These are phyloP conservation scores for Nothocercus julius DNA, from an alignment of 2,113 vertebrate genomes.

Conservation along the genomic window DNA sequence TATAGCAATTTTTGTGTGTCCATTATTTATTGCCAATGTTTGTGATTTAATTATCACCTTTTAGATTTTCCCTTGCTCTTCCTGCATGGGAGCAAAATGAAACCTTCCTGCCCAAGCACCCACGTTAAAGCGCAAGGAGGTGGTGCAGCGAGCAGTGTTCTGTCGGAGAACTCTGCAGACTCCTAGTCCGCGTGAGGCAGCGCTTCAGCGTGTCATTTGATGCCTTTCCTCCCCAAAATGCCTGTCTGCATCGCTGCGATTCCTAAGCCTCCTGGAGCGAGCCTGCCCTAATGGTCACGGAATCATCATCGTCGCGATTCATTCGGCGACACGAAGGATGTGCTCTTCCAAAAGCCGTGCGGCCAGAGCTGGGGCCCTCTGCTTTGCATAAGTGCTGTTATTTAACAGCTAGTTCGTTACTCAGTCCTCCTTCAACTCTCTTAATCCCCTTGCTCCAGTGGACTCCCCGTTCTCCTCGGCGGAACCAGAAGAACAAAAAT, in stretches of 20 bases:
- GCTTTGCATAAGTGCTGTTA: slow-evolving; percentile 20
- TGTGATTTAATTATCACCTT: not conserved
- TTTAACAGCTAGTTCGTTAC: not conserved
- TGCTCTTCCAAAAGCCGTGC: not conserved
- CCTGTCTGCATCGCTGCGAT: not conserved
- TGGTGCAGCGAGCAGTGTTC: rapidly evolving
- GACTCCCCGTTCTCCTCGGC: slow-evolving; percentile 22
- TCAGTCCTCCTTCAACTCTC: slow-evolving; percentile 21
- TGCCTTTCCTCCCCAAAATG: not conserved
- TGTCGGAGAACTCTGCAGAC: rapidly evolving
- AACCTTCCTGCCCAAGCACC: rapidly evolving
- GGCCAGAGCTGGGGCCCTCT: not conserved
- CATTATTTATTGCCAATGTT: not conserved
- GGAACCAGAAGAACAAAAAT: not conserved
- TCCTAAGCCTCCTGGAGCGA: not conserved
- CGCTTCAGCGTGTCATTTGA: rapidly evolving
- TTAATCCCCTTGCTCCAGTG: slow-evolving; percentile 4
- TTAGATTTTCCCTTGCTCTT: not conserved
- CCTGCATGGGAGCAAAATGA: rapidly evolving
- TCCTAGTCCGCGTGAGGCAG: rapidly evolving
- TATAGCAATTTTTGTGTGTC: not conserved
- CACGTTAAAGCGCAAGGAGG: not conserved
- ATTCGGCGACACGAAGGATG: not conserved
- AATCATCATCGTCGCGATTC: not conserved
- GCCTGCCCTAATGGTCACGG: rapidly evolving